These are phyloP conservation scores for Sylvietta virens DNA, from an alignment of 2,113 vertebrate genomes.

Conservation along the genomic window DNA sequence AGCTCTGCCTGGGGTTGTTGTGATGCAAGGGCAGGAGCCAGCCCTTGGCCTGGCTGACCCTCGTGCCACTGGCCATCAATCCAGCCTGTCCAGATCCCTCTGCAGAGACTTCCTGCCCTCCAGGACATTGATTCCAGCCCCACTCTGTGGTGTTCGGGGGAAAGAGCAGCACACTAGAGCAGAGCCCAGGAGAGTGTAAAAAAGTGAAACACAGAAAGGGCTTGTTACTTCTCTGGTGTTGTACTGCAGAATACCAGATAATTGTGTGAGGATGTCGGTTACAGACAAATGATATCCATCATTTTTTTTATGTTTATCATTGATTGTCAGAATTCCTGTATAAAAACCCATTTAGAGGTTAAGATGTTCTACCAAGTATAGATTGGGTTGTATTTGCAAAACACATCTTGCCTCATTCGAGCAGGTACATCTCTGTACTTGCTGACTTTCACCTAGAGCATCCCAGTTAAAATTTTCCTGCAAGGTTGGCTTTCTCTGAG, in stretches of 20 bases:
- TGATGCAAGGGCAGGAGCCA: not conserved
- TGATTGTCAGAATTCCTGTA: not conserved
- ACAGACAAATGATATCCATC: fast-evolving
- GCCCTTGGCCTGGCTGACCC: not conserved
- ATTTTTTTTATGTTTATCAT: not conserved
- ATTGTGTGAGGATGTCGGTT: not conserved
- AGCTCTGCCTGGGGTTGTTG: not conserved
- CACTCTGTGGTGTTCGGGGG: fast-evolving
- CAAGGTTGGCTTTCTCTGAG: not conserved
- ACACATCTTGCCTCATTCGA: not conserved
- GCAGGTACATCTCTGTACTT: not conserved
- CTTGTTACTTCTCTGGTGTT: not conserved
- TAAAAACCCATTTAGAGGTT: not conserved
- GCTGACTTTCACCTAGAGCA: not conserved
- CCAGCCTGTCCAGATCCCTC: not conserved
- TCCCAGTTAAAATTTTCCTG: not conserved
- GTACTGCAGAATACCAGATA: not conserved
- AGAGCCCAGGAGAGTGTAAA: not conserved
- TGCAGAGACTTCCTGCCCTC: not conserved
- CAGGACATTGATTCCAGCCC: fast-evolving
- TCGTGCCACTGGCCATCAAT: not conserved
- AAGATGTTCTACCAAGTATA: not conserved
- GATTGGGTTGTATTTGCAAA: not conserved
- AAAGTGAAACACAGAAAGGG: not conserved
- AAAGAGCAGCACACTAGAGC: not conserved